Conservation (phyloP, 2,113 vertebrate genomes). For the Cygnus atratus region DNA sequence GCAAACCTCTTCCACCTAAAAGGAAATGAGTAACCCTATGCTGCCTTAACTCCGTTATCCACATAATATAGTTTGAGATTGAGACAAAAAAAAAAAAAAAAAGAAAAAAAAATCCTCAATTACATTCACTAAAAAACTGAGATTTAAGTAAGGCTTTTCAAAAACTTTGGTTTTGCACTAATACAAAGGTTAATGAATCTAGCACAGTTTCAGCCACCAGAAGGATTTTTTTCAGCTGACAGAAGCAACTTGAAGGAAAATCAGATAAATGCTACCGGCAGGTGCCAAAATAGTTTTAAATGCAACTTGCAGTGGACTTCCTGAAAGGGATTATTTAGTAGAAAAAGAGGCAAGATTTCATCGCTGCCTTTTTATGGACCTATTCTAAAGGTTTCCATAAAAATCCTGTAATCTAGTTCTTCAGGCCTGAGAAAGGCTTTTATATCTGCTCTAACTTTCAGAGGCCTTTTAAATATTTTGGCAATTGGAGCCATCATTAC, state of each 20-base stretch:
- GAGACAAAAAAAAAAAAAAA: background rate
- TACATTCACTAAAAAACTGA: background rate
- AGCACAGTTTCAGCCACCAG: background rate
- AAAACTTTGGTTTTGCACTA: background rate
- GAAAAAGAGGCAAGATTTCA: background rate
- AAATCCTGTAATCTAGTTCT: conserved; percentile 1
- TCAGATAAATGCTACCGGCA: background rate
- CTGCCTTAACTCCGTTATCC: background rate
- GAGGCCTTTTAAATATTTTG: conserved; percentile 53
- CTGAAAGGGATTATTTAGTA: background rate
- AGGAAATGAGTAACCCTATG: background rate
- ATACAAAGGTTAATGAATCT: background rate
- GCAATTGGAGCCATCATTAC: conserved; percentile 33
- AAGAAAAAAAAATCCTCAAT: background rate
- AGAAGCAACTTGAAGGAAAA: background rate
- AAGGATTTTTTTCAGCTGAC: background rate
- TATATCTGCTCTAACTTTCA: conserved; percentile 37
- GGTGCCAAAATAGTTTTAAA: conserved; percentile 5
- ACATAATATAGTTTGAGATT: background rate
- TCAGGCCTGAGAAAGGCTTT: conserved; percentile 21
- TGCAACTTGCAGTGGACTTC: background rate
- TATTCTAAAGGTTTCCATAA: conserved; percentile 28
- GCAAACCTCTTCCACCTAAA: background rate
- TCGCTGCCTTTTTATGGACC: background rate
- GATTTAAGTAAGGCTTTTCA: background rate